Conservation (phyloP, 2,888 invertebrate species). For the Tipula helvola region DNA sequence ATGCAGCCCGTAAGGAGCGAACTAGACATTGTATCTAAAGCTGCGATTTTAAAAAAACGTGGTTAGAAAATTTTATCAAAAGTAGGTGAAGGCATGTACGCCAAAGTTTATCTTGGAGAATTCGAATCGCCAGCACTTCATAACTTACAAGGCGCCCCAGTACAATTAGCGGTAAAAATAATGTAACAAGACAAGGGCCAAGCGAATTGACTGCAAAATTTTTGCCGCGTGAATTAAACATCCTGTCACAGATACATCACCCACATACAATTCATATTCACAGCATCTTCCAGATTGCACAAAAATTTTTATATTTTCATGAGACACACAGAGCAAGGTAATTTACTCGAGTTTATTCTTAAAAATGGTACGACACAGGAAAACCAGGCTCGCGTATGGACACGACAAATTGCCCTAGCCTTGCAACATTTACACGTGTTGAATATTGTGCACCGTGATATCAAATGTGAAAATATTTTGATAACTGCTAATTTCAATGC, state of each 20-base stretch:
- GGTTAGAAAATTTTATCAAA: constrained; percentile 52
- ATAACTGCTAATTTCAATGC: constrained; percentile 61
- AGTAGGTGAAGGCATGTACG: constrained; percentile 64
- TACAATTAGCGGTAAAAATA: constrained; percentile 55
- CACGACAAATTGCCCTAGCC: constrained; percentile 53
- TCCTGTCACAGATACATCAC: constrained; percentile 61
- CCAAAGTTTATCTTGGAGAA: constrained; percentile 40
- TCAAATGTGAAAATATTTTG: constrained; percentile 72
- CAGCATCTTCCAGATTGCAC: constrained; percentile 56
- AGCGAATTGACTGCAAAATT: constrained; percentile 69
- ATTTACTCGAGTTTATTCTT: constrained; percentile 58
- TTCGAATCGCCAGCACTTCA: neutral
- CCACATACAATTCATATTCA: constrained; percentile 67
- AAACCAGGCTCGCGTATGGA: constrained; percentile 55
- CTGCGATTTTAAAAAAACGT: constrained; percentile 44
- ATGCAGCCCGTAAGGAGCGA: neutral
- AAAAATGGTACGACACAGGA: constrained; percentile 55
- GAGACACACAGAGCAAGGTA: constrained; percentile 66
- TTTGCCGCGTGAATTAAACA: constrained; percentile 68
- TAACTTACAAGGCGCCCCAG: constrained; percentile 17
- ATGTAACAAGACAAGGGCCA: constrained; percentile 58
- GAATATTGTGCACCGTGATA: constrained; percentile 65
- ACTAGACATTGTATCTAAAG: constrained; percentile 27
- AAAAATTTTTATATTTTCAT: constrained; percentile 66
- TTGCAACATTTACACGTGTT: constrained; percentile 58